Evolutionary conservation across 2,888 invertebrate species (phyloP).

Genomic region (Plagodis dolabraria): DNA sequence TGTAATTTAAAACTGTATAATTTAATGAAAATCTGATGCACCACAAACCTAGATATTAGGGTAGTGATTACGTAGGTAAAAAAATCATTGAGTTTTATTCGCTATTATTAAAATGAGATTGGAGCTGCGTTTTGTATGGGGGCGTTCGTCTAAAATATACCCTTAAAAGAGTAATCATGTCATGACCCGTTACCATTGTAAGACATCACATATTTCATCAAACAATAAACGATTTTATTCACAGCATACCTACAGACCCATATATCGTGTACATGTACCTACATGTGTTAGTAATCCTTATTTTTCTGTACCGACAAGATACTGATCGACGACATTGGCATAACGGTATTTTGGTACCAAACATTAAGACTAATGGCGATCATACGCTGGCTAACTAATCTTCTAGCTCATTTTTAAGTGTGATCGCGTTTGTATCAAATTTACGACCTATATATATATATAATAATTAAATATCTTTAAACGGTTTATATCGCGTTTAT

Average conservation of each 20-base stretch:
- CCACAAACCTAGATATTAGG: too few species aligned
- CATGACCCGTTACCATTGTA: slow-evolving; percentile 17
- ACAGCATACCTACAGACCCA: slow-evolving; percentile 20
- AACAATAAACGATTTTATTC: slow-evolving; percentile 27
- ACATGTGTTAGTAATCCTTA: slow-evolving; percentile 13
- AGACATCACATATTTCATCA: slow-evolving; percentile 22
- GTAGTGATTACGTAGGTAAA: too few species aligned
- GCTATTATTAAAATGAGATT: too few species aligned
- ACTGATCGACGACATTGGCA: slow-evolving; percentile 51
- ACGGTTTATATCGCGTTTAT: too few species aligned
- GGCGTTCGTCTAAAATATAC: too few species aligned
- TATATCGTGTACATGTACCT: slow-evolving; percentile 7
- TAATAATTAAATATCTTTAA: too few species aligned
- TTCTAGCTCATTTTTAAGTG: slow-evolving; percentile 32
- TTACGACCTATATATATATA: too few species aligned
- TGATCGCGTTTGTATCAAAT: slow-evolving; percentile 37
- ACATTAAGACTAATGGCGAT: slow-evolving; percentile 62
- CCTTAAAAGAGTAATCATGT: too few species aligned
- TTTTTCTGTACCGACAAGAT: slow-evolving; percentile 44
- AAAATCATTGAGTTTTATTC: too few species aligned
- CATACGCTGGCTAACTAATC: slow-evolving; percentile 50
- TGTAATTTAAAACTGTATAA: too few species aligned
- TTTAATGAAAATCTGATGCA: too few species aligned
- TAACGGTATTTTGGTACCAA: slow-evolving; percentile 59
- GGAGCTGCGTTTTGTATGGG: too few species aligned